phyloP scores from a whole-genome alignment of 2,888 invertebrate genomes.

The Bellardia bayeri region DNA sequence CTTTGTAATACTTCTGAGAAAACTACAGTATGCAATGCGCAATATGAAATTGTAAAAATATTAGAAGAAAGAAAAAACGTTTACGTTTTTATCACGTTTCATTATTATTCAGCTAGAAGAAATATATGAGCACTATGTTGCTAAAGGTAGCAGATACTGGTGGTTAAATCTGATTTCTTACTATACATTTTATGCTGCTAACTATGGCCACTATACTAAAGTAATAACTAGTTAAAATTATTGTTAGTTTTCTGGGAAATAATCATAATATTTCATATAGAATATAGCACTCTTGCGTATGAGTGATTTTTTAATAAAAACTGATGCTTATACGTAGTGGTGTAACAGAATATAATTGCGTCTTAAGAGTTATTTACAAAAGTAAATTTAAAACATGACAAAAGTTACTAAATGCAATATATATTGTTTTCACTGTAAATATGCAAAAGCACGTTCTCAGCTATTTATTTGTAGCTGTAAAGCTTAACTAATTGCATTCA shows the following conservation, averaged over 20 bases:
- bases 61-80: neutral
- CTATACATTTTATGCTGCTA: neutral
- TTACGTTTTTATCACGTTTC: conserved; percentile 33
- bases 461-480: neutral
- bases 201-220: neutral
- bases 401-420: too few species aligned
- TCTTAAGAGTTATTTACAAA: too few species aligned
- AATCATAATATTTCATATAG: neutral
- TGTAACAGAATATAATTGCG: too few species aligned
- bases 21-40: neutral
- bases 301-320: too few species aligned
- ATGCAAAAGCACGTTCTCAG: neutral
- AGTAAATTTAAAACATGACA: too few species aligned
- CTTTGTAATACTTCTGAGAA: neutral
- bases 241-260: neutral
- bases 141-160: neutral
- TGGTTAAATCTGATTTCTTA: neutral
- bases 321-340: too few species aligned
- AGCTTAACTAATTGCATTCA: neutral
- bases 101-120: neutral
- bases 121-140: neutral
- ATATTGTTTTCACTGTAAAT: too few species aligned
- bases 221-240: neutral
- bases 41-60: neutral
- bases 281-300: too few species aligned